Conservation (phyloP, 35 echinoderm and acorn worm species). For the Diadema setosum region DNA sequence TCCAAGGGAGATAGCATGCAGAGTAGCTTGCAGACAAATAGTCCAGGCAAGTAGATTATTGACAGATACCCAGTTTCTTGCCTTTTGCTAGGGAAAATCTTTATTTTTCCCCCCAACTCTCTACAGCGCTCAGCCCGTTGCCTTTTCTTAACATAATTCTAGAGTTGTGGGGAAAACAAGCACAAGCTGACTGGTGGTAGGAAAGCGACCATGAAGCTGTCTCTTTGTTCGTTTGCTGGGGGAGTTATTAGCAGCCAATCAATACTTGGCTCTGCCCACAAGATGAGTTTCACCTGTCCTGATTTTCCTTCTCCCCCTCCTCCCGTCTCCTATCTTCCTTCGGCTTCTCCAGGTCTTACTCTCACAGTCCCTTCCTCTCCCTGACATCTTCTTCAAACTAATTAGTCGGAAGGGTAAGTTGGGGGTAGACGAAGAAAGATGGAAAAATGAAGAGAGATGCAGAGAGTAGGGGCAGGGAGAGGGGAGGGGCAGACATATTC, state of each 20-base stretch:
- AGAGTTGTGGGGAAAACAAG: not conserved
- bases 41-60: too few species aligned
- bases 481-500: too few species aligned
- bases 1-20: not conserved
- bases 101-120: too few species aligned
- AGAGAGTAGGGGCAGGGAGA: too few species aligned
- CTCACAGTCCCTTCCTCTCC: not conserved
- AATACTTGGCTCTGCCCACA: not conserved
- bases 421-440: too few species aligned
- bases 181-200: not conserved
- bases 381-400: not conserved
- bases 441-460: too few species aligned
- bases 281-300: constrained; percentile 13
- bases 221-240: constrained; percentile 10
- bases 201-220: not conserved
- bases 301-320: not conserved
- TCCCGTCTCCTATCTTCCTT: not conserved
- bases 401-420: too few species aligned
- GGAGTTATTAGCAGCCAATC: constrained; percentile 23
- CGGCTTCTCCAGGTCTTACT: not conserved
- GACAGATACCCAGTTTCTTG: too few species aligned
- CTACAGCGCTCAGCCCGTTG: too few species aligned
- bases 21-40: too few species aligned
- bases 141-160: not conserved
- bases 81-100: too few species aligned